A percentile compares a stretch with the other conserved stretches of the same genome.
phyloP scores from a whole-genome alignment of 2,888 invertebrate species.

The Drosophila suboccidentalis region DNA sequence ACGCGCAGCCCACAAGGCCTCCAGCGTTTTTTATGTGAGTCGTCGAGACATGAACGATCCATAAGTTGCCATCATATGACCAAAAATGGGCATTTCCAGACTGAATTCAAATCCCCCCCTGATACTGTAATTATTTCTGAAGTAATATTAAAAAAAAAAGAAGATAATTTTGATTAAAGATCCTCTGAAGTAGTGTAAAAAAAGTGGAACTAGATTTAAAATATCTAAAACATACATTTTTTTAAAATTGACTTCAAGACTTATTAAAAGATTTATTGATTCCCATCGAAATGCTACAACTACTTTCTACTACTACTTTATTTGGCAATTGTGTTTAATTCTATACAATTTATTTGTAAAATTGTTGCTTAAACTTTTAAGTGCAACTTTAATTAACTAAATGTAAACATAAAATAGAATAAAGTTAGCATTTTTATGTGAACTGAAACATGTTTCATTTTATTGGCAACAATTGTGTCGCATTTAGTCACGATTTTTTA shows the following conservation, averaged over 20 bases:
- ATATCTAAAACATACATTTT: neutral
- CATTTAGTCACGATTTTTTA: constrained; percentile 64
- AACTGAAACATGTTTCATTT: constrained; percentile 1
- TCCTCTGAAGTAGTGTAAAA: neutral
- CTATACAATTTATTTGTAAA: neutral
- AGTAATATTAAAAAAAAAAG: neutral
- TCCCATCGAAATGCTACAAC: no score
- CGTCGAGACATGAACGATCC: constrained; percentile 57
- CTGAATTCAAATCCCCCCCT: constrained; percentile 1
- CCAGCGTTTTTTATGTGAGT: constrained; percentile 48
- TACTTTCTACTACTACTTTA: no score
- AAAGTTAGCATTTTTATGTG: constrained; percentile 1
- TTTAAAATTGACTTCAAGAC: no score
- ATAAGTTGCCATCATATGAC: constrained; percentile 44
- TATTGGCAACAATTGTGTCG: constrained; percentile 59
- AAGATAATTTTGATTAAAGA: neutral
- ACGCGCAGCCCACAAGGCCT: constrained; percentile 48
- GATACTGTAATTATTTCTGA: constrained; percentile 10
- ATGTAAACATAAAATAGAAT: constrained; percentile 1
- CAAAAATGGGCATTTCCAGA: constrained; percentile 14
- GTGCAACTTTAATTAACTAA: neutral
- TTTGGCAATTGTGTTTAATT: neutral
- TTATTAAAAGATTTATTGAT: no score
- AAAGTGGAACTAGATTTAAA: neutral
- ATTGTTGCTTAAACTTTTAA: neutral